phyloP scores from a whole-genome alignment of 1,140 invertebrate species.

The Drosophila bifasciata region DNA sequence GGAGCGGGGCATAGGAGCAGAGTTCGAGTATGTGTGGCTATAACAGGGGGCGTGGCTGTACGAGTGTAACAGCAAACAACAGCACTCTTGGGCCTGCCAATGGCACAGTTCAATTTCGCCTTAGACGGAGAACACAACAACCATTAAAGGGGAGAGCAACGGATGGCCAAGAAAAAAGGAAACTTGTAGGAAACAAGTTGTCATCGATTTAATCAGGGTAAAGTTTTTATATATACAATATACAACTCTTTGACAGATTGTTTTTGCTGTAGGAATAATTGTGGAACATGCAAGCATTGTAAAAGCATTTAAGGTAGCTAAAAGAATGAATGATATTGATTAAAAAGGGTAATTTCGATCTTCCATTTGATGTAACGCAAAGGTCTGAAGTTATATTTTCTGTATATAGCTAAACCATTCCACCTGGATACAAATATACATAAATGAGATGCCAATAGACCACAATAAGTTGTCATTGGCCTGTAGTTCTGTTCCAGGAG shows the following conservation, averaged over 20 bases:
- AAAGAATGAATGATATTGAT: too few relatives aligned
- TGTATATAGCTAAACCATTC: too few relatives aligned
- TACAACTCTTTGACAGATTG: conserved; percentile 26
- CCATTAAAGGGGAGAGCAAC: conserved; percentile 18
- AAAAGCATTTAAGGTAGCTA: background rate
- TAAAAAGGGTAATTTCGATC: conserved; percentile 1
- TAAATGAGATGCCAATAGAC: too few relatives aligned
- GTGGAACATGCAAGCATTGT: conserved; percentile 3
- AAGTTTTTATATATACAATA: conserved; percentile 53
- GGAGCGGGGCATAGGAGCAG: background rate
- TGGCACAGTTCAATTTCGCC: conserved; percentile 75
- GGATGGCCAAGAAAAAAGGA: conserved; percentile 24
- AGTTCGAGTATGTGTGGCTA: too few relatives aligned
- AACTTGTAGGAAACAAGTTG: conserved; percentile 47
- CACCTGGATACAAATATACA: too few relatives aligned
- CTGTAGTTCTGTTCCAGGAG: conserved; percentile 20
- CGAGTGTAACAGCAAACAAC: conserved; percentile 47
- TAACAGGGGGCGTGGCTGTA: conserved; percentile 23
- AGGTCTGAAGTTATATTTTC: background rate
- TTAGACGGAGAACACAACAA: conserved; percentile 19
- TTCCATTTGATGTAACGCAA: conserved; percentile 1
- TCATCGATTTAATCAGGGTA: conserved; percentile 52
- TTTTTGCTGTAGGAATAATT: conserved; percentile 34
- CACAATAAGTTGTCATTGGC: too few relatives aligned
- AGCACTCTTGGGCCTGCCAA: conserved; percentile 62